Conservation (phyloP, 2,888 invertebrate species). For the Pachycephus smyrnensis region DNA sequence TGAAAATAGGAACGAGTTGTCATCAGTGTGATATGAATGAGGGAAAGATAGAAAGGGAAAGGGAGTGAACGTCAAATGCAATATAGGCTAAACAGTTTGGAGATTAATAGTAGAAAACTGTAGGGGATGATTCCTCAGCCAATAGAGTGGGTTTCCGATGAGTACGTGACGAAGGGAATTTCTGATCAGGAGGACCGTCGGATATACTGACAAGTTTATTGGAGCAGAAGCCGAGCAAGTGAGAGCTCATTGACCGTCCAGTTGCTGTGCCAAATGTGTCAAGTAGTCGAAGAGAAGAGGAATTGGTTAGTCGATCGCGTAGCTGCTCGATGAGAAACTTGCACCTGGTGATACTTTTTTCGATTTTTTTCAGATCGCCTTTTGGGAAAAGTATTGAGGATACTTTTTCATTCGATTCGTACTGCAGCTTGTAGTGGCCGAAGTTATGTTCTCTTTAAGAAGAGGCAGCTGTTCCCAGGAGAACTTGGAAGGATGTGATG, state of each 20-base stretch:
- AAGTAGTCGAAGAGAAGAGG: constrained; percentile 14
- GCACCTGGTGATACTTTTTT: not conserved
- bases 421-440: not conserved
- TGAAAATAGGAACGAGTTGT: not conserved
- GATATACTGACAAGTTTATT: constrained; percentile 7
- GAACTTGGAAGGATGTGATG: constrained; percentile 35
- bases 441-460: constrained; percentile 47
- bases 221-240: constrained; percentile 45
- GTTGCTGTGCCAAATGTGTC: constrained; percentile 20
- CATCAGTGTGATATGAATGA: not conserved
- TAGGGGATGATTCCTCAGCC: not conserved
- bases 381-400: not conserved
- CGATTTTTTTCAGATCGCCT: not conserved
- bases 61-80: not conserved
- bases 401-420: not conserved
- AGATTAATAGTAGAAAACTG: not conserved
- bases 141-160: constrained; percentile 21
- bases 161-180: constrained; percentile 5
- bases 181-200: not conserved
- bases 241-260: constrained; percentile 14
- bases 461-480: constrained; percentile 29
- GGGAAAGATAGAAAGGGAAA: not conserved
- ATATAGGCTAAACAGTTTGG: not conserved
- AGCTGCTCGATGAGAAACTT: not conserved
- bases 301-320: not conserved